Conservation (phyloP, 2,797 vertebrate species). For the Betta splendens region DNA sequence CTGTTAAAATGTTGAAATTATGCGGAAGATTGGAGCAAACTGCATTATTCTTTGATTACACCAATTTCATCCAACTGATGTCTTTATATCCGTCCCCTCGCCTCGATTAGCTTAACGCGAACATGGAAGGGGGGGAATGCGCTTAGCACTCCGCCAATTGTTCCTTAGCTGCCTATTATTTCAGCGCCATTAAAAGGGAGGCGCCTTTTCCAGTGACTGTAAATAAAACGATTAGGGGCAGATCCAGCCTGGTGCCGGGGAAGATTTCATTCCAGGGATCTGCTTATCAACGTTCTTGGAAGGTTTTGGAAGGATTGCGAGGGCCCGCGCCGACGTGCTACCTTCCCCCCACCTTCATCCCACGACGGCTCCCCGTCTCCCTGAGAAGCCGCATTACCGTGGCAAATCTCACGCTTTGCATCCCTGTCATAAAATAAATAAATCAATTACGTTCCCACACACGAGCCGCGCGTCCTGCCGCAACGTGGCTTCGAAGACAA, state of each 20-base stretch:
- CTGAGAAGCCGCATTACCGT: constrained; percentile 75
- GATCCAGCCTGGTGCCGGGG: constrained; percentile 79
- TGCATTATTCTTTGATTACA: constrained; percentile 91
- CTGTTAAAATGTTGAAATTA: constrained; percentile 90
- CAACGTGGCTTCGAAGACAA: constrained; percentile 64
- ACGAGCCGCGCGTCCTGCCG: constrained; percentile 46
- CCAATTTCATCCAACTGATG: constrained; percentile 91
- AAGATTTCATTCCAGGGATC: constrained; percentile 85
- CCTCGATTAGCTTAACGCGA: constrained; percentile 91
- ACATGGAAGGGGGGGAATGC: constrained; percentile 86
- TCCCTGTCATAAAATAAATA: constrained; percentile 76
- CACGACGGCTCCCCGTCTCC: constrained; percentile 52
- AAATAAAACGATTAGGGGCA: constrained; percentile 88
- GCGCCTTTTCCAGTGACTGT: constrained; percentile 86
- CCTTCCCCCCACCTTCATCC: constrained; percentile 75
- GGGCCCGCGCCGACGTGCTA: constrained; percentile 61
- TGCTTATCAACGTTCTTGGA: constrained; percentile 86
- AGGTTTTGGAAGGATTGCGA: constrained; percentile 79
- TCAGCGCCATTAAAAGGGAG: constrained; percentile 81
- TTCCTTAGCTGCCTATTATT: constrained; percentile 85
- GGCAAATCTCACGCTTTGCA: constrained; percentile 79
- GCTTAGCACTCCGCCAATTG: constrained; percentile 86
- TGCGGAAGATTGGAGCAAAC: constrained; percentile 91
- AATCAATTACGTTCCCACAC: constrained; percentile 76
- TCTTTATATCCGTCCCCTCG: constrained; percentile 89